Conservation (phyloP, 2,888 invertebrate species). For the Tenthredo scrophulariae region DNA sequence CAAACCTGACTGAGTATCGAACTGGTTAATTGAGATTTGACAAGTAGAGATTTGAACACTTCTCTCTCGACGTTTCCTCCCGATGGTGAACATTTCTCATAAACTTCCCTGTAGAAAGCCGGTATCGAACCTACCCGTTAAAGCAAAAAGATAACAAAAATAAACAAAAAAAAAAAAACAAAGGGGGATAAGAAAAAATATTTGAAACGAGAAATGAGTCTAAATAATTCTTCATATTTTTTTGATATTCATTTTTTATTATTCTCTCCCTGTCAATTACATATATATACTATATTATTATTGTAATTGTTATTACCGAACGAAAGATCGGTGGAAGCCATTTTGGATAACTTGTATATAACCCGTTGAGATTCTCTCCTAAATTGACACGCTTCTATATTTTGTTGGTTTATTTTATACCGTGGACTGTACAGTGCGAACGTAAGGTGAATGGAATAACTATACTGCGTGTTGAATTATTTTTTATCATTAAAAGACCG, state of each 20-base stretch:
- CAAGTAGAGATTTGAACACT: conserved; percentile 80
- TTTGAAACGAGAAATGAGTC: not conserved
- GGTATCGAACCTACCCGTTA: conserved; percentile 79
- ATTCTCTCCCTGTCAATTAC: not conserved
- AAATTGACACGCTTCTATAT: not conserved
- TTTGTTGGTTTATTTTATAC: not conserved
- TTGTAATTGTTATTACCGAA: conserved; percentile 71
- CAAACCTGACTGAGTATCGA: conserved; percentile 78
- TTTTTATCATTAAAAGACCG: not conserved
- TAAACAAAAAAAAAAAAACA: conserved; percentile 47
- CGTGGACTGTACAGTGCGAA: not conserved
- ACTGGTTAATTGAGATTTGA: conserved; percentile 79
- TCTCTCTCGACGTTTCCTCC: conserved; percentile 80
- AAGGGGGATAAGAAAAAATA: conserved; percentile 29
- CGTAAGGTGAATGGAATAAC: not conserved
- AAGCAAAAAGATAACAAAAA: conserved; percentile 53
- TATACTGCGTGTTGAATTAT: not conserved
- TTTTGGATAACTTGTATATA: conserved; percentile 75
- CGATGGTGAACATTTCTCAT: conserved; percentile 80
- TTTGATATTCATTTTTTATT: not conserved
- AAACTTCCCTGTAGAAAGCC: conserved; percentile 80
- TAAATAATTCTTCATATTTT: not conserved
- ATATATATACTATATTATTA: conserved; percentile 14
- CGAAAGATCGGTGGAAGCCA: conserved; percentile 78
- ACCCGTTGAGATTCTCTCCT: conserved; percentile 63